Conservation (phyloP, 2,888 invertebrate species). For the Ophioninae sp. region DNA sequence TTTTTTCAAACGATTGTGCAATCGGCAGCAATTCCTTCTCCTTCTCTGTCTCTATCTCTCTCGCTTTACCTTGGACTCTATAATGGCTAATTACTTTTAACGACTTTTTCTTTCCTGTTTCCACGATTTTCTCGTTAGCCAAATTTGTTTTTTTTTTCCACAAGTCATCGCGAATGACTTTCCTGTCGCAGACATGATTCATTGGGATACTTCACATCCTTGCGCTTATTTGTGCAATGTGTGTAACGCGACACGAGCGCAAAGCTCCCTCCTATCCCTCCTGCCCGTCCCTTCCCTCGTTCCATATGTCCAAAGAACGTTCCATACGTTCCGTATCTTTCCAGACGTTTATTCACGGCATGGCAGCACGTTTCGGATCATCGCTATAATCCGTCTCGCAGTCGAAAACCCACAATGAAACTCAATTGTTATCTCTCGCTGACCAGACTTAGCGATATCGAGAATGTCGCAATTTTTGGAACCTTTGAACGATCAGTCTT, state of each 20-base stretch:
- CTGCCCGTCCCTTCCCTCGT: constrained; percentile 8
- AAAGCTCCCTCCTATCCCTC: constrained; percentile 66
- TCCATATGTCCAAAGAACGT: constrained; percentile 17
- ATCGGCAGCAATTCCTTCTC: constrained; percentile 28
- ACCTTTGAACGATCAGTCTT: background rate
- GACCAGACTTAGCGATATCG: background rate
- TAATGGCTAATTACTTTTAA: background rate
- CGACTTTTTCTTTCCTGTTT: background rate
- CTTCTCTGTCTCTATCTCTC: background rate
- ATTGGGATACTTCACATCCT: constrained; percentile 21
- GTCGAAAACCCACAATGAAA: background rate
- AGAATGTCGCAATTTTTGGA: background rate
- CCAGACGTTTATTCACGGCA: background rate
- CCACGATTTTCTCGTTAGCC: background rate
- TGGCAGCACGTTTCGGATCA: background rate
- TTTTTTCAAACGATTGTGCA: constrained; percentile 41
- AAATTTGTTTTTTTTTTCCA: background rate
- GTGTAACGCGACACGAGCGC: constrained; percentile 63
- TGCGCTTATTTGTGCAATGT: constrained; percentile 29
- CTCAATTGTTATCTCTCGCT: background rate
- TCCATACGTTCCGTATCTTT: constrained; percentile 26
- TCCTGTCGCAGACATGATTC: constrained; percentile 13
- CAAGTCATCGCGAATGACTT: background rate
- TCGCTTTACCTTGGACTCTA: constrained; percentile 7
- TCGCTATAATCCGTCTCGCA: background rate